These are phyloP conservation scores for Phenacoccus solenopsis DNA, from an alignment of 1,140 invertebrate species.

Conservation along the genomic window DNA sequence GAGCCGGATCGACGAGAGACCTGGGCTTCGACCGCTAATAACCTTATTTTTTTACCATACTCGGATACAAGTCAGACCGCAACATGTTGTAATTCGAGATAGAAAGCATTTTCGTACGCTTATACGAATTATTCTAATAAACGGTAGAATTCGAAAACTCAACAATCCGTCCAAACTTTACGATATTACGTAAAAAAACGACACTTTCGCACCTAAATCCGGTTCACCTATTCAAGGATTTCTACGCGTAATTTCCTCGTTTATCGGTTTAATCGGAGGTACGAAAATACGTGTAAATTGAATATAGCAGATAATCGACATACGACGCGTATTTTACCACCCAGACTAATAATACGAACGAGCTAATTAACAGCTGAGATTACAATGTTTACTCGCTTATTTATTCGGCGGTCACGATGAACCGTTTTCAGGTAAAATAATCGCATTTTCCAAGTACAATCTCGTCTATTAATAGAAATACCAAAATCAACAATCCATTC, in stretches of 20 bases:
- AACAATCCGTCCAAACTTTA: no score
- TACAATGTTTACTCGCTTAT: background rate
- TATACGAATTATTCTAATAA: background rate
- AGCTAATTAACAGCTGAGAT: background rate
- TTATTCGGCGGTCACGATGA: background rate
- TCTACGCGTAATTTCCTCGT: background rate
- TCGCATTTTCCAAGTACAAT: background rate
- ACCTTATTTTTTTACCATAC: slow-evolving; percentile 15
- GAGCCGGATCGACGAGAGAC: slow-evolving; percentile 7
- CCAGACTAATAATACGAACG: background rate
- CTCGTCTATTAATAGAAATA: background rate
- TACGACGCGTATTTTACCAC: background rate
- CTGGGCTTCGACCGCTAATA: slow-evolving; percentile 15
- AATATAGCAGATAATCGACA: background rate
- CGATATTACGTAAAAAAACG: background rate
- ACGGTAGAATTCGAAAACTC: background rate
- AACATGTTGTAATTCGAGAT: slow-evolving; percentile 2
- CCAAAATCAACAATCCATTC: no score
- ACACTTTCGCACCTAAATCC: background rate
- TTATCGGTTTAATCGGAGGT: background rate
- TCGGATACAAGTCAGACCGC: slow-evolving; percentile 1
- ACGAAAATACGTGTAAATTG: background rate
- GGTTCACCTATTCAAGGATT: background rate
- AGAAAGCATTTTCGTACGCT: background rate
- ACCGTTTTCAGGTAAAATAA: background rate